Evolutionary conservation across 2,888 invertebrate species (phyloP), one percentile per base, ranked within the genome.

Genomic region (Synanthedon andrenaeformis): DNA sequence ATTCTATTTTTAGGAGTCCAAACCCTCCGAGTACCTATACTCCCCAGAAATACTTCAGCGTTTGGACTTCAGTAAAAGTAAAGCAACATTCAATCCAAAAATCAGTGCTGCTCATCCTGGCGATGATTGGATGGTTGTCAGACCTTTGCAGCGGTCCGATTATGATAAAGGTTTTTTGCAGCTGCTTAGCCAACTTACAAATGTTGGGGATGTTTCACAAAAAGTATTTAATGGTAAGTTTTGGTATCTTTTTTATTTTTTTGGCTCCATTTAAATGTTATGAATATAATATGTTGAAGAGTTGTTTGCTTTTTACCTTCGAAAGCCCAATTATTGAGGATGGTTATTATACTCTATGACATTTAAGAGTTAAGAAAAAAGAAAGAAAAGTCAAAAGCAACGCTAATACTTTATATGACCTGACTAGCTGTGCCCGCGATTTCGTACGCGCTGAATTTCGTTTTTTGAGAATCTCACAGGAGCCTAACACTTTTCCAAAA

Each of bases 151-250:
- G 72, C 85, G 92, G 51, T 90, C 90, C 1, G 97, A 97, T 72
- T 96, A 91, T 76, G 93, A 95, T 62, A 93, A 92, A 82, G 97
- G 96, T 0, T 96, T 94, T 70, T 73, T 96, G 53, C 90, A 94
- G 64, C 82, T 97, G 52, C 84, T 98, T 10, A 87, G 92, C 3
- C 96, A 98, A 74, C 87, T 98, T 45, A 97, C 97, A 2, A 89
- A 90, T 57, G 96, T 96, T 14, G 98, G 97, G 56, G 92, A 93
- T 76, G 89, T 97, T 19, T 88, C 91, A 35, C 88, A 91, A 65
- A 91, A 93, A 63, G 91, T 93, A 67, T 97, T 95, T 89, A 88
- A 93, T 84, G 92, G 97, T 96, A 88, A 88, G 90, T 81, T 51
- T 49, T 41, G 13, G 17, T 17, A n/a, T n/a, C n/a, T n/a, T n/a